phyloP scores from a whole-genome alignment of 2,113 vertebrate genomes.

The Aptenodytes forsteri region DNA sequence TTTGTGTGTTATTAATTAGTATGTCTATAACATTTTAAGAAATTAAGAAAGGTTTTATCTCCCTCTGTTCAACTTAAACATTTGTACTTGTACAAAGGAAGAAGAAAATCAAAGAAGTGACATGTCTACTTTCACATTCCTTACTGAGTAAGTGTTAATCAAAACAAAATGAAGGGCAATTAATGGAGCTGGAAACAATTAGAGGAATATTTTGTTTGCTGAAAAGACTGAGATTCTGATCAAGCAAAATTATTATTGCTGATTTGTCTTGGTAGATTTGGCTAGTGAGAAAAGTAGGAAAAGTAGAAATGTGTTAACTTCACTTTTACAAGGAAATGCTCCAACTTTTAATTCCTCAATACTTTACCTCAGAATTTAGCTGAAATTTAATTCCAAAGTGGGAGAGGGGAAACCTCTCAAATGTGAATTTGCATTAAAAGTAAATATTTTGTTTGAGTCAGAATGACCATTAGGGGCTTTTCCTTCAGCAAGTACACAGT shows the following conservation, averaged over 20 bases:
- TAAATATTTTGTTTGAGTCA: not conserved
- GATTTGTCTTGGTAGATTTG: not conserved
- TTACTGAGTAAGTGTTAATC: not conserved
- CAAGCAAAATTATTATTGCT: not conserved
- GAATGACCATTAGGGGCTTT: not conserved
- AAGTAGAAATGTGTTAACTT: not conserved
- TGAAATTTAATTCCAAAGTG: not conserved
- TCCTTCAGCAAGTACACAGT: not conserved
- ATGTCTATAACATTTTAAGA: not conserved
- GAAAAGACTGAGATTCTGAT: not conserved
- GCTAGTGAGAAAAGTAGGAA: not conserved
- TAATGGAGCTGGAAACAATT: not conserved
- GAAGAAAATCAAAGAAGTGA: not conserved
- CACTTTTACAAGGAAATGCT: not conserved
- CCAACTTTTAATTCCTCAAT: not conserved
- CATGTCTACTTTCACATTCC: not conserved
- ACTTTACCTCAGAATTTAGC: not conserved
- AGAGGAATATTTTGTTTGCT: not conserved
- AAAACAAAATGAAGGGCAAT: not conserved
- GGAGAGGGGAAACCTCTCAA: not conserved
- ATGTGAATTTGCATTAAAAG: not conserved
- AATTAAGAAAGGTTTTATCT: not conserved
- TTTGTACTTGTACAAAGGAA: not conserved
- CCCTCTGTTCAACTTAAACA: not conserved
- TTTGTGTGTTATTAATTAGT: not conserved